Evolutionary conservation across 2,797 vertebrate species (phyloP), one percentile per base, ranked within the genome.

Genomic region (Anabacerthia variegaticeps): DNA sequence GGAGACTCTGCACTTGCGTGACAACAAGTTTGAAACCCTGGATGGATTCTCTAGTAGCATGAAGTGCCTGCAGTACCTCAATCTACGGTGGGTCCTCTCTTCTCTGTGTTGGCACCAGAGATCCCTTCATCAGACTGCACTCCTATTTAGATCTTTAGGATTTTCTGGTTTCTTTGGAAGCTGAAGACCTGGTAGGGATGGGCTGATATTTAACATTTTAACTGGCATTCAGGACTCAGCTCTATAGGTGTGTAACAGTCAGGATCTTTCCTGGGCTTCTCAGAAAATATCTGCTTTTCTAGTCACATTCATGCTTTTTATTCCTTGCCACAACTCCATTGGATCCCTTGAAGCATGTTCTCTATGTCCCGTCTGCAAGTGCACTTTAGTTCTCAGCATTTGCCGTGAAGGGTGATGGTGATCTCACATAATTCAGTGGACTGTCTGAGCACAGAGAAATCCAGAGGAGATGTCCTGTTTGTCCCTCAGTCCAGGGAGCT

Each of bases 41-140:
- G 97, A 98, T 32, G 99, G 99, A 79, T 98, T 99, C 92, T 98
- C 96, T 36, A 75, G 91, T 21, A 97, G 96, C 65, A 98, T 99
- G 99, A 99, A 97, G 90, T 98, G 98, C 76, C 97, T 99, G 69
- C 98, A 99, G 77, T 99, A 99, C 96, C 98, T 99, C 76, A 99
- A 99, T 82, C 39, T 99, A 79, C 98, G 98, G 98, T 99, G 95
- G 8, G 97, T 96, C 41, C 39, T 77, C 36, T 54, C 39, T 66
- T 66, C 79, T 68, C 55, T 46, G 9, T 54, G n/a, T 12, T 34
- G 32, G 69, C 27, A 62, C 9, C n/a, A 46, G 65, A 77, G 30
- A 28, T 15, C 22, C 48, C 28, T 82, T 79, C 41, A 10, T 30
- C 27, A 67, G 75, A 22, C 44, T 76, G 28, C 37, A 36, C 21